Base-by-base conservation (phyloP, 1,140 invertebrate genomes). In the Danaus plexippus region DNA sequence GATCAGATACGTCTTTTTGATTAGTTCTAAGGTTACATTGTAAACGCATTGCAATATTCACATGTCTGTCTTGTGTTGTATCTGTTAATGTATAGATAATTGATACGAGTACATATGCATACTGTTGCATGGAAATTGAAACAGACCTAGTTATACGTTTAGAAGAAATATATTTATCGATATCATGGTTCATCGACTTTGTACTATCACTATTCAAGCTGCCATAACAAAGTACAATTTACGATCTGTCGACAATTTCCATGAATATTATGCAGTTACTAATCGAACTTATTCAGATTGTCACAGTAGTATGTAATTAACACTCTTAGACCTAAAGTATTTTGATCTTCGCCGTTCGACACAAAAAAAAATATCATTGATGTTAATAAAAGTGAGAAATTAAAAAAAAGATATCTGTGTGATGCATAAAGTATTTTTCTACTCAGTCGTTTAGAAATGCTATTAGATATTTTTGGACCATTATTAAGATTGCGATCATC, bases 401-500 rank as follows among this genome's bases (percentile, higher is more conserved):
- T 65, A 61, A 59, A 66, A 70, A 79, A 73, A 64, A 66, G 76
- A 81, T 74, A 77, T 75, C 74, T 80, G 73, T 77, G 79, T 77
- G 80, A 81, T 69, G 72, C 75, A 73, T 71, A 73, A 84, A 75
- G 74, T 86, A 86, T 86, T 86, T 86, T 86, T 86, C 83, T 86
- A 86, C 81, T 83, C 72, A 77, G 74, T 86, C 77, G 77, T 85
- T 80, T 82, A 85, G 83, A 80, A 64, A 83, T 71, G 80, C 80
- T 81, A 78, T 81, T 87, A 85, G 81, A 85, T 87, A 87, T 87
- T 87, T 87, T 87, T 87, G 84, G 84, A 87, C 81, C 84, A 87
- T 82, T 87, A 79, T 87, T 87, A 80, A 75, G 76, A 75, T 74
- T 73, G 69, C 72, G 72, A 85, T 77, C 80, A 85, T 78, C 85